Conservation (phyloP, 2,888 invertebrate species). For the Mycalesis mineus region DNA sequence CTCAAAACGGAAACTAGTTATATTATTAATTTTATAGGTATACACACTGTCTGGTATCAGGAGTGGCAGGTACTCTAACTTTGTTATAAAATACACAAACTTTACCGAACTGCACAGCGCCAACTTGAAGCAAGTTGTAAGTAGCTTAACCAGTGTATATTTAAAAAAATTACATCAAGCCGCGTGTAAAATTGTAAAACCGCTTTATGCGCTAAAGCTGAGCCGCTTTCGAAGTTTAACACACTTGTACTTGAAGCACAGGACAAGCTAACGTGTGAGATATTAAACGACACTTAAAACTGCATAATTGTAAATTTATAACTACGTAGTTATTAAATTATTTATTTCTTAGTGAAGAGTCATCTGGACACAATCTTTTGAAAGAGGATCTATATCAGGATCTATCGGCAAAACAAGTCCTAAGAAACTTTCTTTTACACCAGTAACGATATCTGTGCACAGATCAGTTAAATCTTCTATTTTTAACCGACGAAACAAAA, state of each 20-base stretch:
- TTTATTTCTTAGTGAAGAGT: too few relatives aligned
- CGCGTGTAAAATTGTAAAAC: conserved; percentile 28
- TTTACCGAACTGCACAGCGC: not conserved
- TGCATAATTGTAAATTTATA: too few relatives aligned
- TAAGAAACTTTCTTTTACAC: too few relatives aligned
- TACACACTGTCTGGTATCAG: not conserved
- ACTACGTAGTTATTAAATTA: too few relatives aligned
- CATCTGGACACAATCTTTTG: too few relatives aligned
- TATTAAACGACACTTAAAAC: not conserved
- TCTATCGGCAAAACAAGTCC: too few relatives aligned
- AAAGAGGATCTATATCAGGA: too few relatives aligned
- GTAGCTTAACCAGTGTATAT: conserved; percentile 17
- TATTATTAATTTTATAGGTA: not conserved
- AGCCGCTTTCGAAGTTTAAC: conserved; percentile 26
- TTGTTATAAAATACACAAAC: not conserved
- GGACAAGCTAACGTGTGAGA: not conserved
- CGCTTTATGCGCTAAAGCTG: conserved; percentile 26
- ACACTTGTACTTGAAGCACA: not conserved
- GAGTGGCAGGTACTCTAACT: not conserved
- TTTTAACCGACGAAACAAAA: too few relatives aligned
- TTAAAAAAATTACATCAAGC: conserved; percentile 24
- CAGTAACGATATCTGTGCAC: too few relatives aligned
- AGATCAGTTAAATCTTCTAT: too few relatives aligned
- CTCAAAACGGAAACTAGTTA: not conserved
- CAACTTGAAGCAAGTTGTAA: conserved; percentile 11